Percentiles rank a stretch among this genome's conserved stretches.
Evolutionary conservation across 2,113 vertebrate genomes (phyloP).

Genomic region (Perognathus longimembris): DNA sequence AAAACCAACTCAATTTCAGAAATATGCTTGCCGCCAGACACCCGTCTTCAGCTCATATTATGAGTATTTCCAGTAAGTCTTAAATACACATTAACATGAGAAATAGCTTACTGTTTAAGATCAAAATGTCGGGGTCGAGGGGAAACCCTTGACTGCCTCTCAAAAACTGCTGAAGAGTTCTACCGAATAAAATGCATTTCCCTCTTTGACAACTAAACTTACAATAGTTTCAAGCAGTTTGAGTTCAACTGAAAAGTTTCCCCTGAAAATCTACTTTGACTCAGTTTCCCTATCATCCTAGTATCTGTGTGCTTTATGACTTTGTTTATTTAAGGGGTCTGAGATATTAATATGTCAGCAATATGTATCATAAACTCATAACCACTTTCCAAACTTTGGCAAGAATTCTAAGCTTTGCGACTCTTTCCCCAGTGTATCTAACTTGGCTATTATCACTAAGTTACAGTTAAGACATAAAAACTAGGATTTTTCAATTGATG

Average conservation of each 20-base stretch:
- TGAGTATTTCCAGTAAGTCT: constrained; percentile 85
- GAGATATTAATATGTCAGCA: constrained; percentile 53
- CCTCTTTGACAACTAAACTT: constrained; percentile 56
- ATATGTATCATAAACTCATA: constrained; percentile 19
- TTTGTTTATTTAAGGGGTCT: constrained; percentile 16
- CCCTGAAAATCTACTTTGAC: constrained; percentile 37
- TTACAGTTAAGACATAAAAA: constrained; percentile 46
- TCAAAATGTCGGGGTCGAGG: constrained; percentile 62
- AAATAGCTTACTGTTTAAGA: constrained; percentile 82
- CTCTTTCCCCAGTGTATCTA: constrained; percentile 39
- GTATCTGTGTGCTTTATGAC: constrained; percentile 18
- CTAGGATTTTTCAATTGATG: constrained; percentile 44
- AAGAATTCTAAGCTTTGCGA: constrained; percentile 53
- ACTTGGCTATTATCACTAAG: constrained; percentile 31
- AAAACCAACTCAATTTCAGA: constrained; percentile 80
- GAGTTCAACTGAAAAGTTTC: constrained; percentile 37
- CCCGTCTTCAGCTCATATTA: constrained; percentile 82
- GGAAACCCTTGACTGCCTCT: constrained; percentile 72
- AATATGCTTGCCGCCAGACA: constrained; percentile 82
- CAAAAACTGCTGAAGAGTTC: constrained; percentile 66
- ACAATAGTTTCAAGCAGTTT: constrained; percentile 8
- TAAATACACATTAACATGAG: constrained; percentile 86
- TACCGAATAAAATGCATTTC: constrained; percentile 71
- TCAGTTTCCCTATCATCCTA: constrained; percentile 52
- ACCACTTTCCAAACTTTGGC: constrained; percentile 48